Conservation (phyloP, 2,113 vertebrate genomes). For the Tachysurus fulvidraco region DNA sequence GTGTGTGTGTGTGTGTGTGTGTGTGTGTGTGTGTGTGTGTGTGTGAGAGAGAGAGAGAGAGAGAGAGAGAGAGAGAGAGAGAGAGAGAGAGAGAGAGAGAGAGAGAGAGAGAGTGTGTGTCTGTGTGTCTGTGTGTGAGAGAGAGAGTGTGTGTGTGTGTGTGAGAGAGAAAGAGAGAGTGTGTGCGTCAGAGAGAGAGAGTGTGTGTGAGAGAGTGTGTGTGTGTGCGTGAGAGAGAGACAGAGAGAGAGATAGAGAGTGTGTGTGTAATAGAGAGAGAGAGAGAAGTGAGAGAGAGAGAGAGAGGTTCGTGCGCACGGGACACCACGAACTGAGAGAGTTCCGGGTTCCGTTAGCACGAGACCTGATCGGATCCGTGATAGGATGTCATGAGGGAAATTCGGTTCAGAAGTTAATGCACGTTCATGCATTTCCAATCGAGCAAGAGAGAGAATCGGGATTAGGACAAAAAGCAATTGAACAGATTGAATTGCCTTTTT, state of each 20-base stretch:
- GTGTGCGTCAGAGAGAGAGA: not conserved
- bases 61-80: not conserved
- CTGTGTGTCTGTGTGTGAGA: no score
- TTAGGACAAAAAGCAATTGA: not conserved
- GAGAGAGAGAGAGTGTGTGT: no score
- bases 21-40: no score
- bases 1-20: not conserved
- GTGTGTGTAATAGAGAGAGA: no score
- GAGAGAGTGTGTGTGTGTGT: no score
- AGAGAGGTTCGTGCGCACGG: not conserved
- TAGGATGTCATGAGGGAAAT: not conserved
- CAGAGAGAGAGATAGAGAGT: no score
- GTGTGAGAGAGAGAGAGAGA: not conserved
- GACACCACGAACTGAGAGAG: slow-evolving; percentile 7
- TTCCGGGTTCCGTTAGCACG: not conserved
- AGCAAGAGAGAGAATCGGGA: not conserved
- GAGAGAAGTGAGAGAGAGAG: not conserved
- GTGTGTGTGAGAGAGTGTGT: not conserved
- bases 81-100: no score
- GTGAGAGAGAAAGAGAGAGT: not conserved
- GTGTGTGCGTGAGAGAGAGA: no score
- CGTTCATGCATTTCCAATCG: not conserved
- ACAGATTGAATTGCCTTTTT: not conserved
- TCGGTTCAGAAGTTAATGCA: not conserved
- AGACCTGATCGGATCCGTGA: not conserved